These are phyloP conservation scores for Phytoseiulus persimilis DNA, from an alignment of 2,888 invertebrate genomes.

Conservation along the genomic window DNA sequence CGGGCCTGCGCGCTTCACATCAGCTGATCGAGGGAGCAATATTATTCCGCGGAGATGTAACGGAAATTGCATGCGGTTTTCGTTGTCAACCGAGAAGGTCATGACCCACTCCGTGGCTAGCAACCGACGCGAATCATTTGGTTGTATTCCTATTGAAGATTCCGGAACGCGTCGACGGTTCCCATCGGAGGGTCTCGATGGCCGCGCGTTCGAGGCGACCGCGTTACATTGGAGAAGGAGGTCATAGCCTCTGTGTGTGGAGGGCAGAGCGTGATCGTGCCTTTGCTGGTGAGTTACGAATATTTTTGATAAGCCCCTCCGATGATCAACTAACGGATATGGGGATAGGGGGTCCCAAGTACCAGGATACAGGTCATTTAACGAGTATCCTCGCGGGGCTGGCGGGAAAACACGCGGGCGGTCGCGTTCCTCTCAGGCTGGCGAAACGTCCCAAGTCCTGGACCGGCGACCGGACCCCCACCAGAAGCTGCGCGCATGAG, in stretches of 20 bases:
- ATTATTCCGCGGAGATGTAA: neutral
- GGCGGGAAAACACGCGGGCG: neutral
- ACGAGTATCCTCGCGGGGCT: neutral
- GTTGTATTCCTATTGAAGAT: too few relatives aligned
- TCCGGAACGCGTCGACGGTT: neutral
- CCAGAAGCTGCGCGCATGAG: neutral
- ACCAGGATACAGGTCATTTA: neutral
- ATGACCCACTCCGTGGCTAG: too few relatives aligned
- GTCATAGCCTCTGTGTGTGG: conserved; percentile 16
- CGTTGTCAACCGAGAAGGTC: too few relatives aligned
- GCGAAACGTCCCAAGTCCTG: neutral
- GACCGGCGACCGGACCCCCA: neutral
- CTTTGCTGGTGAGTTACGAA: conserved; percentile 19
- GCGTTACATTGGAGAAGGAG: conserved; percentile 21
- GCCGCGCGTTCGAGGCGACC: neutral
- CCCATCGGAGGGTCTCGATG: neutral
- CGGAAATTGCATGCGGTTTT: neutral
- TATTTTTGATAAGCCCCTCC: neutral
- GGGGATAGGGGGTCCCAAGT: too few relatives aligned
- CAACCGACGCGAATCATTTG: too few relatives aligned
- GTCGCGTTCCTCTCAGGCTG: neutral
- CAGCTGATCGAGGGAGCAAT: neutral
- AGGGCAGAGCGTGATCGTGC: conserved; percentile 21
- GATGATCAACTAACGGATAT: neutral
- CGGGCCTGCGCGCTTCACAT: neutral